phyloP scores from a whole-genome alignment of 2,888 invertebrate genomes.

The Amblyjoppa fuscipennis region DNA sequence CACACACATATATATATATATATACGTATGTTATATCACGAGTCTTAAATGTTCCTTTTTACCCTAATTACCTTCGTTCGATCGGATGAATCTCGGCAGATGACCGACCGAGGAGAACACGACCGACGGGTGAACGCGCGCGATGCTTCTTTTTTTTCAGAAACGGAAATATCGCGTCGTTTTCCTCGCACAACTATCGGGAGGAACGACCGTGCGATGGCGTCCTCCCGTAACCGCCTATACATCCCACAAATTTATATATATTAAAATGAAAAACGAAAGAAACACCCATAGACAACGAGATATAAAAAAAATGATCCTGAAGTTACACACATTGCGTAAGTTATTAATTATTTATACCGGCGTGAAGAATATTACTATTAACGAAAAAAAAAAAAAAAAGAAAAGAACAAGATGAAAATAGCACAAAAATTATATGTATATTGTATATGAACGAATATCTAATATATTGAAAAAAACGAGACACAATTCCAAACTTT shows the following conservation, averaged over 20 bases:
- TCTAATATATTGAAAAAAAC: slow-evolving; percentile 79
- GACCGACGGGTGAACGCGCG: not conserved
- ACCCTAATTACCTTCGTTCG: slow-evolving; percentile 28
- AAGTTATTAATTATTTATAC: slow-evolving; percentile 76
- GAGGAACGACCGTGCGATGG: not conserved
- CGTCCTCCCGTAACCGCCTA: not conserved
- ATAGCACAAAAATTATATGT: slow-evolving; percentile 77
- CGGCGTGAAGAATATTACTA: slow-evolving; percentile 70
- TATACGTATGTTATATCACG: slow-evolving; percentile 16
- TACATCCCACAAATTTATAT: slow-evolving; percentile 29
- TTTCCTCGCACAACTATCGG: slow-evolving; percentile 29
- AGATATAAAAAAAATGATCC: slow-evolving; percentile 62
- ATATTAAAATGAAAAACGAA: slow-evolving; percentile 17
- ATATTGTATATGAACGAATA: slow-evolving; percentile 76
- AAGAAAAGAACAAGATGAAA: not conserved
- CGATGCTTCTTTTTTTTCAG: not conserved
- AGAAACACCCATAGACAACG: slow-evolving; percentile 30
- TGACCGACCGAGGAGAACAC: slow-evolving; percentile 4
- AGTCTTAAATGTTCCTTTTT: slow-evolving; percentile 50
- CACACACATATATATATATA: not conserved
- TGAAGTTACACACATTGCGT: slow-evolving; percentile 69
- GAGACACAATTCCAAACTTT: slow-evolving; percentile 58
- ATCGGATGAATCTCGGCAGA: slow-evolving; percentile 11
- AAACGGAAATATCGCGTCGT: slow-evolving; percentile 16
- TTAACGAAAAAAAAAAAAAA: slow-evolving; percentile 62